A percentile compares a stretch with the other conserved stretches of the same genome.
phyloP scores from a whole-genome alignment of 2,888 invertebrate genomes.

The Marasmarcha lunaedactyla region DNA sequence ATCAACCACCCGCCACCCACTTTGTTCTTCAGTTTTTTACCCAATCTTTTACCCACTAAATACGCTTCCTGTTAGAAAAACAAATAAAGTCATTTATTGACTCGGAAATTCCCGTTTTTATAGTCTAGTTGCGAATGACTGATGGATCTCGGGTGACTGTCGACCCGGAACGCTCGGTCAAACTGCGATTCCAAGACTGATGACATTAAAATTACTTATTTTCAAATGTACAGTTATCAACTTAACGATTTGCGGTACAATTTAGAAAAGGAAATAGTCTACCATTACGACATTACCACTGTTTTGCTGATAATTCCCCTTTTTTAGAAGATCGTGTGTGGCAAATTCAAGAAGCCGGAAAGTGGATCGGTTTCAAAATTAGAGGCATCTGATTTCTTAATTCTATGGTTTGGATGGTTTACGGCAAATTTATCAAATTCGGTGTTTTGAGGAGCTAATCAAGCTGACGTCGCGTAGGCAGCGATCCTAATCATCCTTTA shows the following conservation, averaged over 20 bases:
- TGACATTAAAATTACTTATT: conserved; percentile 26
- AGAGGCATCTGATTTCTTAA: neutral
- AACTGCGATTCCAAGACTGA: conserved; percentile 34
- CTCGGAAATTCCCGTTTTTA: conserved; percentile 46
- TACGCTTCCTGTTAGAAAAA: conserved; percentile 68
- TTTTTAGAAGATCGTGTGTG: neutral
- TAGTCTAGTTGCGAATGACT: conserved; percentile 58
- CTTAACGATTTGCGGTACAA: neutral
- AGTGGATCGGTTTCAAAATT: neutral
- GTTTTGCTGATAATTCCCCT: neutral
- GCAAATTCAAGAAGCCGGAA: neutral
- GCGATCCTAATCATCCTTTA: conserved; percentile 50
- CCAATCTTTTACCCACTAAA: conserved; percentile 49
- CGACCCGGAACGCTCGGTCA: conserved; percentile 17
- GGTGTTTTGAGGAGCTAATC: conserved; percentile 37
- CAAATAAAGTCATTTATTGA: conserved; percentile 63
- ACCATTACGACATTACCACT: neutral
- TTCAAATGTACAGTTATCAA: conserved; percentile 4
- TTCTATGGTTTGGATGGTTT: conserved; percentile 37
- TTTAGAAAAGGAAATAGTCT: too few relatives aligned
- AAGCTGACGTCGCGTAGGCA: conserved; percentile 53
- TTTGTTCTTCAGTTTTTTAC: conserved; percentile 49
- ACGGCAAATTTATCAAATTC: conserved; percentile 53
- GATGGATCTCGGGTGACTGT: conserved; percentile 58
- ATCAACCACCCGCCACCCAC: conserved; percentile 63